Evolutionary conservation across 2,888 invertebrate genomes (phyloP).

Genomic region (Anodontia alba): DNA sequence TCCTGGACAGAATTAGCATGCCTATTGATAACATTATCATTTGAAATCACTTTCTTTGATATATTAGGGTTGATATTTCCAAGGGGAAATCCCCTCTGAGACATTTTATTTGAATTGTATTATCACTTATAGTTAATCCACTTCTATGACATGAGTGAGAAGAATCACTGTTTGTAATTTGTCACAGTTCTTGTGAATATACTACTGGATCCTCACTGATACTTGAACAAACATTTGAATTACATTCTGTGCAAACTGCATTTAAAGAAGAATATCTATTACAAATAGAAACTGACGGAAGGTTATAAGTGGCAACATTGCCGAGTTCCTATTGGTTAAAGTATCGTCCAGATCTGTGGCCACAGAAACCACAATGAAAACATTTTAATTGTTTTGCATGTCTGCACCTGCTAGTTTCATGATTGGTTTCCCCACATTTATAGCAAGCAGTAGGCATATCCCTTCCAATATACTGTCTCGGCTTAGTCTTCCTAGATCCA

Average conservation of each 20-base stretch:
- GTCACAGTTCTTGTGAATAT: neutral
- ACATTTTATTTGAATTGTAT: neutral
- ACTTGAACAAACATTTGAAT: neutral
- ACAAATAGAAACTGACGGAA: neutral
- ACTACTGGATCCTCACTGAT: neutral
- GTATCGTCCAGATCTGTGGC: neutral
- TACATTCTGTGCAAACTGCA: neutral
- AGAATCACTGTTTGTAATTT: no score
- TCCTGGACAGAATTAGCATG: neutral
- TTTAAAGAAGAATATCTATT: neutral
- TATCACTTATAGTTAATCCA: neutral
- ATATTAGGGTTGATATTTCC: neutral
- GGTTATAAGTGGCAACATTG: neutral
- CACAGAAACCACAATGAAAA: neutral
- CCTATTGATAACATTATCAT: neutral
- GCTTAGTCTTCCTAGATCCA: neutral
- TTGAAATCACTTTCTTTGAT: neutral
- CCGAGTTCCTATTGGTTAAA: neutral
- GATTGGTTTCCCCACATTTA: constrained; percentile 6
- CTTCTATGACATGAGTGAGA: neutral
- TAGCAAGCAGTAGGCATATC: no score
- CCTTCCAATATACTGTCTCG: neutral
- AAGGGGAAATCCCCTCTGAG: neutral
- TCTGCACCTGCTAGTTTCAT: neutral
- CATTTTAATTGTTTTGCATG: neutral